Evolutionary conservation across 2,797 vertebrate species (phyloP).

Genomic region (Okamejei kenojei): DNA sequence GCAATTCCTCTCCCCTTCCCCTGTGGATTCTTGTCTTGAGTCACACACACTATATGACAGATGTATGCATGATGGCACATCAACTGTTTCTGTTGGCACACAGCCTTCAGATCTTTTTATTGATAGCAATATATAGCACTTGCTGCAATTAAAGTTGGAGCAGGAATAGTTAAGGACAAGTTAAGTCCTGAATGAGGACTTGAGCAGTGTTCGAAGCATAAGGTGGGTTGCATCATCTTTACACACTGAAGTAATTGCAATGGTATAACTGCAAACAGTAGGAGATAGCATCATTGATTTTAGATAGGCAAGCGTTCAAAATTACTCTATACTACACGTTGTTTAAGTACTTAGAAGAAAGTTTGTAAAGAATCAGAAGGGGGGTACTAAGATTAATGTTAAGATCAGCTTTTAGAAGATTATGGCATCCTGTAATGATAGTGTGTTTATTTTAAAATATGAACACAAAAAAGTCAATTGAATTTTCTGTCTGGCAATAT

Average conservation of each 20-base stretch:
- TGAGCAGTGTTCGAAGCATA: not conserved
- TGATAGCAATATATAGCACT: not conserved
- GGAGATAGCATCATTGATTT: too few species aligned
- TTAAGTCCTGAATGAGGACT: not conserved
- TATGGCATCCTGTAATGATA: not conserved
- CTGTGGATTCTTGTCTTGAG: not conserved
- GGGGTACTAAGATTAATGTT: too few species aligned
- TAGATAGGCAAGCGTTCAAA: too few species aligned
- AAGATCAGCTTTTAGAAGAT: not conserved
- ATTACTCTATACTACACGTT: not conserved
- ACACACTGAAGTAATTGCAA: too few species aligned
- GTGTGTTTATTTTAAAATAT: not conserved
- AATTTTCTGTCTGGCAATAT: not conserved
- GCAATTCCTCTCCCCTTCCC: too few species aligned
- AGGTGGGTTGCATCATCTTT: not conserved
- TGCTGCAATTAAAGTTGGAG: not conserved
- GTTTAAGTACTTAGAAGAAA: not conserved
- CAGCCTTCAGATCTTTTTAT: not conserved
- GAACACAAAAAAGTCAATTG: not conserved
- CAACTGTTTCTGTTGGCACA: not conserved
- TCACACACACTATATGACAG: not conserved
- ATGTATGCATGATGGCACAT: not conserved
- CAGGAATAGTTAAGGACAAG: not conserved
- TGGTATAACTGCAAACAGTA: too few species aligned
- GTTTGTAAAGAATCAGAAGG: too few species aligned